Base-by-base conservation (phyloP, 2,888 invertebrate species). In the Anthophora plumipes region DNA sequence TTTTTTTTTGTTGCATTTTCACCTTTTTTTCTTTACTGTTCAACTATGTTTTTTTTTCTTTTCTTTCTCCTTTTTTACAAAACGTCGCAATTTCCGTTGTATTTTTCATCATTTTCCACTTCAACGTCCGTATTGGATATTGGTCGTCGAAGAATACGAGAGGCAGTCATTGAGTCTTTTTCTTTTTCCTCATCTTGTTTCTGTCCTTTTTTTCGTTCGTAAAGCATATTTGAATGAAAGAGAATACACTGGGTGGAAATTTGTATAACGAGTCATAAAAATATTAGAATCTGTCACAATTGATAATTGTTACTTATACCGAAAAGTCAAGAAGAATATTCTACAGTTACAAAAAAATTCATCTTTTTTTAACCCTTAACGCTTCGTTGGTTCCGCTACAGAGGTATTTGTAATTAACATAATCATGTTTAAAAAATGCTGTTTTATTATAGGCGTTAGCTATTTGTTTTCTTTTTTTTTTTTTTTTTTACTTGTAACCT, bases 91-190 rank as follows among this genome's bases (percentile, higher is more conserved):
- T 39, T 60, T 69, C 59, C 71, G 57, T 48, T 9, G 20, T 20
- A 0, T 55, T 11, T n/a, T n/a, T 14, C 31, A 39, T 59, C 8
- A 8, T 22, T 60, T n/a, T 66, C 22, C 39, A 31, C 39, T 54
- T 46, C 31, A 57, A 61, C 31, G 14, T 60, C 46, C 17, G 20
- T 50, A 66, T 31, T 52, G 60, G 52, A 69, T 72, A 80, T 80
- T 82, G 82, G 80, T 82, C 80, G 68, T 82, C 80, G 55, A 71
- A 68, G 43, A 41, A 64, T 60, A 67, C 69, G 74, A 79, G 74
- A 71, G 50, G 61, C 80, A 71, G 75, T 57, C 70, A 63, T 55
- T 43, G 25, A 43, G 20, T 52, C 22, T 41, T 25, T 20, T 41
- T 20, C 46, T 17, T 50, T 43, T 50, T 59, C 25, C 12, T 31